Conservation (phyloP, 2,888 invertebrate species). For the Chrysina gloriosa region DNA sequence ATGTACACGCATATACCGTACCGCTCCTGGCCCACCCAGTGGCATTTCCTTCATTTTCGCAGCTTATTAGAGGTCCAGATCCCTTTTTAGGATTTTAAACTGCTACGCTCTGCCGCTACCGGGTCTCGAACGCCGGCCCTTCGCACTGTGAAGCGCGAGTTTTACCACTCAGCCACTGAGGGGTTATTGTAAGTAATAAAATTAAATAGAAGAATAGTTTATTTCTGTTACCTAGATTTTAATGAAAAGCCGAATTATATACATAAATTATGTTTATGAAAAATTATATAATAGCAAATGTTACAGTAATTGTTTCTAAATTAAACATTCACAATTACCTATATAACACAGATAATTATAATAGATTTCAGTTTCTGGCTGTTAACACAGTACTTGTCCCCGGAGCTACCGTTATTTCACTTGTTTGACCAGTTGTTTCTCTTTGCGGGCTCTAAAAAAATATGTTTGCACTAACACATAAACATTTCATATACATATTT, state of each 20-base stretch:
- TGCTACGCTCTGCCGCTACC: too few relatives aligned
- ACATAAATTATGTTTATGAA: constrained; percentile 24
- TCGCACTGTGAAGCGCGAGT: too few relatives aligned
- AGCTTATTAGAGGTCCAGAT: too few relatives aligned
- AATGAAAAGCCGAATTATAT: constrained; percentile 28
- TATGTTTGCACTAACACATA: not conserved
- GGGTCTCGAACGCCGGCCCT: too few relatives aligned
- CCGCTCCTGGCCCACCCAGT: too few relatives aligned
- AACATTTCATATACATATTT: not conserved
- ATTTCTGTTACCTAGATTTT: constrained; percentile 23
- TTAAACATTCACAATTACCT: constrained; percentile 14
- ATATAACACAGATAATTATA: constrained; percentile 24
- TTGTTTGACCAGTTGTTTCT: constrained; percentile 68
- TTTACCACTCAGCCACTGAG: too few relatives aligned
- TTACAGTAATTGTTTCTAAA: constrained; percentile 23
- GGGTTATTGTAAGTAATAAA: too few relatives aligned
- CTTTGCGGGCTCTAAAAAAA: constrained; percentile 68
- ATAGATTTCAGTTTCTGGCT: constrained; percentile 62
- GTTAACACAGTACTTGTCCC: constrained; percentile 66
- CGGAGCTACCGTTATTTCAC: constrained; percentile 70
- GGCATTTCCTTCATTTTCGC: too few relatives aligned
- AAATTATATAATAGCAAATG: constrained; percentile 30
- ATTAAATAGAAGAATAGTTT: constrained; percentile 7
- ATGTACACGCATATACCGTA: too few relatives aligned
- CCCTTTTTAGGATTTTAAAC: too few relatives aligned